These are phyloP conservation scores for Astyanax mexicanus DNA, from an alignment of 2,797 vertebrate genomes.

Conservation along the genomic window DNA sequence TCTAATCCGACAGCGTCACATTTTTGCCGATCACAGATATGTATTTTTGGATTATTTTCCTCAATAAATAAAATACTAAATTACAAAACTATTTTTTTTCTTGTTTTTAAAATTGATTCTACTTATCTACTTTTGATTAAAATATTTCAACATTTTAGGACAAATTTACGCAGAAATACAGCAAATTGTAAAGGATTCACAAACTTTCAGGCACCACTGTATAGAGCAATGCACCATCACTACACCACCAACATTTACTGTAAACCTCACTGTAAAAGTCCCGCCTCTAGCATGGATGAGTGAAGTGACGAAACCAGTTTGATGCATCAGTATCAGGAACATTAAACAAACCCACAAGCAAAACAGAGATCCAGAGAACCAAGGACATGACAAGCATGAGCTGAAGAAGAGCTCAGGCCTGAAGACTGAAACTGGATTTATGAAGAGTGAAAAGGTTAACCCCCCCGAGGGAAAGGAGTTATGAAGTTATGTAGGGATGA, in stretches of 20 bases:
- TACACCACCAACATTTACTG: background rate
- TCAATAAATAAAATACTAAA: too few species aligned
- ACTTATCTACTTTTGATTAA: too few species aligned
- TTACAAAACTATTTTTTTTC: too few species aligned
- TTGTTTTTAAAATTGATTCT: too few species aligned
- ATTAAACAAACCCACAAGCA: background rate
- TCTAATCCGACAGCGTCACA: too few species aligned
- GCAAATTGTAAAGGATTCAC: too few species aligned
- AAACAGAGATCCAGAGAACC: background rate
- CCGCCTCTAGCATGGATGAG: background rate
- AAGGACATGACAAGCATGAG: background rate
- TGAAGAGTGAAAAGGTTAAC: background rate
- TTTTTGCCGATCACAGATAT: too few species aligned
- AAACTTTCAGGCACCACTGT: too few species aligned
- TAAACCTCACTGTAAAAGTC: background rate
- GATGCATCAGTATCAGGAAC: background rate
- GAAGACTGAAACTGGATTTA: too few species aligned
- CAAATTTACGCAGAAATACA: too few species aligned
- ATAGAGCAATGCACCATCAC: background rate
- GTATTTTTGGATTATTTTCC: too few species aligned
- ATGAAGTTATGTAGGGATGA: constrained; percentile 4
- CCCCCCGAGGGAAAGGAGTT: background rate
- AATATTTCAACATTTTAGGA: too few species aligned
- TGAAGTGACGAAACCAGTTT: background rate
- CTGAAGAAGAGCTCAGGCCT: background rate